phyloP scores from a whole-genome alignment of 2,113 vertebrate genomes.

The Edolisoma coerulescens region DNA sequence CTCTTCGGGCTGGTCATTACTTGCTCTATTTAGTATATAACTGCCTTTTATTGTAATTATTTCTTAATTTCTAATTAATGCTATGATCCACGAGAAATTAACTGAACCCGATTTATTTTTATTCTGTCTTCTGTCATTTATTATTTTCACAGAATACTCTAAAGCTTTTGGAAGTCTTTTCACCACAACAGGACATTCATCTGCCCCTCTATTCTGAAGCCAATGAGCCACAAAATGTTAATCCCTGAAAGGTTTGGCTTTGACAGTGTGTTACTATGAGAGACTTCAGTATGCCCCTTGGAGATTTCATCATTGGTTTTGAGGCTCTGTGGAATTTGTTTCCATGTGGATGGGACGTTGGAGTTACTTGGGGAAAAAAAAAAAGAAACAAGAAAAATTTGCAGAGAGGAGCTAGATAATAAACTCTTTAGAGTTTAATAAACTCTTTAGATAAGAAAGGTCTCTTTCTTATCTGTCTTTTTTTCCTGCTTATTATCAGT shows the following conservation, averaged over 20 bases:
- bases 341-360: background rate
- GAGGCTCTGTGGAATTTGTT: background rate
- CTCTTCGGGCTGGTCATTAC: background rate
- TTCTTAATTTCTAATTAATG: background rate
- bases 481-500: background rate
- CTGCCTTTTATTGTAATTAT: background rate
- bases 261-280: rapidly evolving
- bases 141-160: background rate
- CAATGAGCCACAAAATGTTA: background rate
- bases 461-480: background rate
- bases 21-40: background rate
- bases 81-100: background rate
- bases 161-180: background rate
- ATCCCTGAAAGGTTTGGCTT: background rate
- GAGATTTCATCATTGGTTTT: background rate
- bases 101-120: background rate
- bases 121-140: background rate
- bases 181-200: background rate
- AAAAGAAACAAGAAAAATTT: background rate
- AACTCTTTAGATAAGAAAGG: background rate
- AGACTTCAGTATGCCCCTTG: background rate
- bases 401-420: background rate
- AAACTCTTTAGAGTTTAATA: background rate
- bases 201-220: rapidly evolving
- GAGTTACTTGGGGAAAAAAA: rapidly evolving